These are phyloP conservation scores for Schizopygopsis pylzovi DNA, from an alignment of 2,797 vertebrate genomes.

Conservation along the genomic window DNA sequence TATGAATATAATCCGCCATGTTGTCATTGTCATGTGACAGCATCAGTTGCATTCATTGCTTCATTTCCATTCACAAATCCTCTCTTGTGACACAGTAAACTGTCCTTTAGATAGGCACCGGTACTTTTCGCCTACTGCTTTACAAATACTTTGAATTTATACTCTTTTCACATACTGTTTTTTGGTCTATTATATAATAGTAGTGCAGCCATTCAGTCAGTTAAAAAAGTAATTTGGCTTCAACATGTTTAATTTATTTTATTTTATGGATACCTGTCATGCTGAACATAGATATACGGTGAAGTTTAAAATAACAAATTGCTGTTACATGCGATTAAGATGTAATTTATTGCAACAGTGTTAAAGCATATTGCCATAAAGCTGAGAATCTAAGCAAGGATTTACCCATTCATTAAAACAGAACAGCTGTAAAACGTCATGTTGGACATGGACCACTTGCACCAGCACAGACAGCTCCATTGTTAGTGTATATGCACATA, in stretches of 20 bases:
- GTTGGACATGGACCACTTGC: neutral
- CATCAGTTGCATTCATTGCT: neutral
- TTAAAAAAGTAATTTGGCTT: neutral
- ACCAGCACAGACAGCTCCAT: neutral
- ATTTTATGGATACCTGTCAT: neutral
- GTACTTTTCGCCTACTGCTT: neutral
- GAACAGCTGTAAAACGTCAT: neutral
- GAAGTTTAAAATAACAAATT: neutral
- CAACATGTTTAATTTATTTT: neutral
- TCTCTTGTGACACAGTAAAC: neutral
- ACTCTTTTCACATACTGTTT: neutral
- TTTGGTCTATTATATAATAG: neutral
- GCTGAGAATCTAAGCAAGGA: neutral
- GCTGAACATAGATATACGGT: neutral
- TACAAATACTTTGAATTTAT: neutral
- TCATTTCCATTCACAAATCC: neutral
- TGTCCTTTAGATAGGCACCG: neutral
- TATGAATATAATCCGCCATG: neutral
- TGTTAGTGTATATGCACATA: conserved; percentile 1
- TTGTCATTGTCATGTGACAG: neutral
- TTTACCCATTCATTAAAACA: conserved; percentile 1
- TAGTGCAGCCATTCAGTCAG: neutral
- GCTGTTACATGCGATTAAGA: neutral
- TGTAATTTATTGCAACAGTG: neutral
- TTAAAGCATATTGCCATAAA: neutral